Base-by-base conservation (phyloP, 2,113 vertebrate genomes). In the Pteropus alecto region DNA sequence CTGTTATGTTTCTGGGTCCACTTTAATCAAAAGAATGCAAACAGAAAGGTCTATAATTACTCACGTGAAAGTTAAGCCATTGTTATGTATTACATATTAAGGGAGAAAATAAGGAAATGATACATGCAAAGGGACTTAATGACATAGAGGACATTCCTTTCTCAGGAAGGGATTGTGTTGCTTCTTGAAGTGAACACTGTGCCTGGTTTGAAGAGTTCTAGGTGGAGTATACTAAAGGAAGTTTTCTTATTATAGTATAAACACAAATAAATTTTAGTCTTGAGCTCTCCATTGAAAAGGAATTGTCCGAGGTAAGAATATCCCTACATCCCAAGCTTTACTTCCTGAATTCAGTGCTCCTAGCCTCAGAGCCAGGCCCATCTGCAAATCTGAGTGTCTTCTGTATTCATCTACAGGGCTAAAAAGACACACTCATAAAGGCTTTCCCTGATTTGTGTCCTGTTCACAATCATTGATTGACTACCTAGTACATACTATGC, bases 21-120 rank as follows among this genome's bases (percentile, higher is more conserved):
- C 61, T 90, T 96, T 78, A 78, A 92, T 87, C 30, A 85, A 87
- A 92, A 79, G 19, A 92, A 8, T 41, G 15, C 70, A 93, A 91
- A 61, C 12, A 71, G 76, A 74, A 95, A 94, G 18, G 28, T 82
- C 73, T 95, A 6, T 88, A 84, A 84, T 58, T 56, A 35, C 56
- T 85, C 51, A 38, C 54, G 15, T 67, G 58, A 48, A 91, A n/a
- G 79, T 60, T 83, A 90, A 93, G 70, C 60, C 79, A 86, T 26
- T 22, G 12, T 84, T 89, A 60, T 74, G 15, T 81, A 35, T 60
- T 63, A 33, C 5, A 38, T 6, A n/a, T 48, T 74, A 61, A 24
- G 15, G 26, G 30, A 73, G 33, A 87, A 93, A 65, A 86, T 35
- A 65, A 35, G n/a, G 41, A 78, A 78, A 90, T 46, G n/a, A 35